A percentile compares a stretch with the other conserved stretches of the same genome.
Evolutionary conservation across 92 coral and sea anemone genomes (phyloP).

Genomic region (Zoanthus solanderi): DNA sequence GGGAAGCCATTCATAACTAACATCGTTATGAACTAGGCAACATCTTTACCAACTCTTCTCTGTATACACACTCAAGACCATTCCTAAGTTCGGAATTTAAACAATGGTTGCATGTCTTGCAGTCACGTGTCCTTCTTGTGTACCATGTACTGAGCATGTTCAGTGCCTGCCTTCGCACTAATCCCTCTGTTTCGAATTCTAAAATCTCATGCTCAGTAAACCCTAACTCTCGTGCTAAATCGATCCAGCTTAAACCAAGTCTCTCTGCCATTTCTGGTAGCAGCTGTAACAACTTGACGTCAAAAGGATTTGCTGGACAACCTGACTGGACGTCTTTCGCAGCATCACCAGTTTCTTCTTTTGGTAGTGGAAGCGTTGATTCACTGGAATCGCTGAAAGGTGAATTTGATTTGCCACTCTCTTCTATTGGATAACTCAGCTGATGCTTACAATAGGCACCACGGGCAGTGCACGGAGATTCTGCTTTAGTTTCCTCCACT

Average conservation of each 20-base stretch:
- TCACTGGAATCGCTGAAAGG: background rate
- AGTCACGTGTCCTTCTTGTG: background rate
- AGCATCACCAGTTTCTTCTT: conserved; percentile 3
- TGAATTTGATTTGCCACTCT: background rate
- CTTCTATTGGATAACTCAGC: background rate
- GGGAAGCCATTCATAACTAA: background rate
- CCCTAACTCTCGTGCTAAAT: conserved; percentile 23
- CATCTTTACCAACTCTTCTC: conserved; percentile 13
- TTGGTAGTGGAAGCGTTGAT: background rate
- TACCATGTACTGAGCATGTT: conserved; percentile 36
- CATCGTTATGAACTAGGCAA: background rate
- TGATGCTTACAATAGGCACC: background rate
- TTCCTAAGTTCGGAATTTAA: conserved; percentile 2
- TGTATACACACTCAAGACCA: conserved; percentile 14
- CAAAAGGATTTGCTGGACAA: conserved; percentile 1
- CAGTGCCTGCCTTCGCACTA: conserved; percentile 21
- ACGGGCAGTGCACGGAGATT: background rate
- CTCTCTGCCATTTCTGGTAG: conserved; percentile 24
- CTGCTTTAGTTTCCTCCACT: background rate
- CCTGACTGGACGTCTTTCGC: background rate
- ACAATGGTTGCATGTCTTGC: conserved; percentile 5
- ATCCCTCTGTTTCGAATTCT: conserved; percentile 15
- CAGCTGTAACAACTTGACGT: background rate
- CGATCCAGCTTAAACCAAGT: conserved; percentile 44
- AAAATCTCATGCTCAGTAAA: conserved; percentile 19